A percentile compares a stretch with the other conserved stretches of the same genome.
phyloP scores from a whole-genome alignment of 1,140 invertebrate species.

The Cephus cinctus region DNA sequence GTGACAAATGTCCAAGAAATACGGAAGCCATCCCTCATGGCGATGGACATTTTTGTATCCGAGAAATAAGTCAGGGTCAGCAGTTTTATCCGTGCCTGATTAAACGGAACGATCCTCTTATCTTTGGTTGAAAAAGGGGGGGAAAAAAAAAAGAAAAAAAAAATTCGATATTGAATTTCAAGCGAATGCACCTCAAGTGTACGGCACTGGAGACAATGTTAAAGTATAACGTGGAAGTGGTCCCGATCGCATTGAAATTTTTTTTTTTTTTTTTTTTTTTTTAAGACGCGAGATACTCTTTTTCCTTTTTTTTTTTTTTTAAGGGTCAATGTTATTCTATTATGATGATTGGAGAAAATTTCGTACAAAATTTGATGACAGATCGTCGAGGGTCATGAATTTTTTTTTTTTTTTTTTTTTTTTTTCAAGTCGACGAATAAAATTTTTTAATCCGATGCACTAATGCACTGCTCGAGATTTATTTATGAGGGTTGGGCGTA shows the following conservation, averaged over 20 bases:
- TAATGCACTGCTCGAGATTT: too few relatives aligned
- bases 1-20: slow-evolving; percentile 2
- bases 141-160: too few relatives aligned
- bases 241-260: background rate
- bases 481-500: too few relatives aligned
- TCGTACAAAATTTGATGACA: background rate
- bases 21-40: slow-evolving; percentile 1
- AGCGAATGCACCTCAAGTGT: background rate
- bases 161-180: too few relatives aligned
- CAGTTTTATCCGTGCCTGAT: slow-evolving; percentile 1
- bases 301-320: background rate
- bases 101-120: too few relatives aligned
- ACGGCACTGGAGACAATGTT: background rate
- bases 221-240: background rate
- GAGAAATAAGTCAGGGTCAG: background rate
- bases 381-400: background rate
- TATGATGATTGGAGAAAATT: background rate
- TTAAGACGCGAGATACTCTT: background rate
- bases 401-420: background rate
- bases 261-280: background rate
- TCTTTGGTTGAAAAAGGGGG: too few relatives aligned
- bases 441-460: too few relatives aligned
- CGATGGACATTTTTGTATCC: background rate
- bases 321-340: background rate
- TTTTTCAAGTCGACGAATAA: background rate